phyloP scores from a whole-genome alignment of 2,888 invertebrate species.

The Alviniconcha strummeri region DNA sequence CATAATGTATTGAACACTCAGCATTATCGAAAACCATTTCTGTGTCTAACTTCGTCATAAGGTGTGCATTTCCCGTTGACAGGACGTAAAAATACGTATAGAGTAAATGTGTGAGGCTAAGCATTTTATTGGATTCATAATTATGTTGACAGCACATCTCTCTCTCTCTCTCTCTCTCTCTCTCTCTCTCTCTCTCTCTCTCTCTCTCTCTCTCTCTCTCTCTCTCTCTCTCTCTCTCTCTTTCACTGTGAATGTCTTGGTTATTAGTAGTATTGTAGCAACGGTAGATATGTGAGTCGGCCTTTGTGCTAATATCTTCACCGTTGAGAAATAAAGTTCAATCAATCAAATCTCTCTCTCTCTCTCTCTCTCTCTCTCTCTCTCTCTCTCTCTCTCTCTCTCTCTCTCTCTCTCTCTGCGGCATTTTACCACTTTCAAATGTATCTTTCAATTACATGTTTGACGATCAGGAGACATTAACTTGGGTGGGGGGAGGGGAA shows the following conservation, averaged over 20 bases:
- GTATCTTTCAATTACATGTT: background rate
- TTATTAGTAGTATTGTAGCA: too few species aligned
- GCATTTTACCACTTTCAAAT: background rate
- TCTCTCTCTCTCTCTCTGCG: background rate
- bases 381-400: background rate
- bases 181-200: background rate
- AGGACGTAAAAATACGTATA: too few species aligned
- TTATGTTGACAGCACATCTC: background rate
- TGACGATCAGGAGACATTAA: background rate
- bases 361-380: background rate
- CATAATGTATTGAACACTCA: background rate
- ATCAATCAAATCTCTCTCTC: background rate
- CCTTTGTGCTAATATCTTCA: too few species aligned
- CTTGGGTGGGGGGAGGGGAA: too few species aligned
- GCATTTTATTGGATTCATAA: background rate
- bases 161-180: background rate
- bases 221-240: background rate
- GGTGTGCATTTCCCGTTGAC: background rate
- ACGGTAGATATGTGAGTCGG: too few species aligned
- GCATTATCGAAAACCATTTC: background rate
- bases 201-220: background rate
- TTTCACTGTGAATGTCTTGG: too few species aligned
- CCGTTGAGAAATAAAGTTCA: too few species aligned
- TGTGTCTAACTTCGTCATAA: background rate
- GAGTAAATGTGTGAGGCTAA: background rate